Evolutionary conservation across 2,888 invertebrate species (phyloP).

Genomic region (Morpho achilles): DNA sequence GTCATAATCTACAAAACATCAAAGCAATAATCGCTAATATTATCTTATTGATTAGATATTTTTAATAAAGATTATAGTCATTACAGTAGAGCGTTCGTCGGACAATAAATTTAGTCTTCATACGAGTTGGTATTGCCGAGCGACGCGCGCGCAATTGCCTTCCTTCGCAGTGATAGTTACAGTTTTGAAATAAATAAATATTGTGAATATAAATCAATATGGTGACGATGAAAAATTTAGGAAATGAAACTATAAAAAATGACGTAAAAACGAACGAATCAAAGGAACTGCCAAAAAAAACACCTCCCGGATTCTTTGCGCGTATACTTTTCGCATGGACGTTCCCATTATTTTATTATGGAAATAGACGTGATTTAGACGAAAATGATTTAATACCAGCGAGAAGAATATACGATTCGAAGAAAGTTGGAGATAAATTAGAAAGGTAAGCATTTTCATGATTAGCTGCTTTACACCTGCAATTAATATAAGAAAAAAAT

Average conservation of each 20-base stretch:
- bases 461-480: too few relatives aligned
- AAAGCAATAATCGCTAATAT: slow-evolving; percentile 6
- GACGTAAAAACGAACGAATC: slow-evolving; percentile 28
- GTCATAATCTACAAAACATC: background rate
- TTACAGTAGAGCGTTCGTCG: slow-evolving; percentile 21
- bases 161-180: background rate
- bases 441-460: slow-evolving; percentile 70
- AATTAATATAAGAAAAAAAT: too few relatives aligned
- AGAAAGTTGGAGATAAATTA: slow-evolving; percentile 81
- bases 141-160: slow-evolving; percentile 19
- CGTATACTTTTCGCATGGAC: slow-evolving; percentile 86
- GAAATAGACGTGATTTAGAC: slow-evolving; percentile 84
- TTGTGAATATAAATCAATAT: slow-evolving; percentile 13
- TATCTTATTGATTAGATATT: slow-evolving; percentile 26
- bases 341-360: slow-evolving; percentile 86
- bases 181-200: slow-evolving; percentile 4
- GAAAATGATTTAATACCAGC: slow-evolving; percentile 87
- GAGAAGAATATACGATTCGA: slow-evolving; percentile 83
- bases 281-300: slow-evolving; percentile 37
- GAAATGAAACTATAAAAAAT: slow-evolving; percentile 27
- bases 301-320: slow-evolving; percentile 71
- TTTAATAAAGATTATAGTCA: slow-evolving; percentile 25
- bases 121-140: slow-evolving; percentile 19
- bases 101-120: slow-evolving; percentile 14
- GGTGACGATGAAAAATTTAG: slow-evolving; percentile 19